Conservation (phyloP, 2,888 invertebrate species). For the Microdon myrmicae region DNA sequence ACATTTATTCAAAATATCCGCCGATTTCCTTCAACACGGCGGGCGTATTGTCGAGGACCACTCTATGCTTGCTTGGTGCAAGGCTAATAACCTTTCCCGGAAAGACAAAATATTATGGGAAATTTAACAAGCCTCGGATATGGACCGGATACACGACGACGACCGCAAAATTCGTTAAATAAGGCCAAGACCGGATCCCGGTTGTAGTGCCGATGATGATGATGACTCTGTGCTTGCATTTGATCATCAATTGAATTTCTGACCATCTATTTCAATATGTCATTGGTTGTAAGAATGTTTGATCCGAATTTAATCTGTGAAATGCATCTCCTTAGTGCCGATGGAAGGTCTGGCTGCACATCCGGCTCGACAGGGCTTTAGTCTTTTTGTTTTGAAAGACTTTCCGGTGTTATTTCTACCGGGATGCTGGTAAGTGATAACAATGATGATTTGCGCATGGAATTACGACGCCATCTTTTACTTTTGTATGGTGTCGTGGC, state of each 20-base stretch:
- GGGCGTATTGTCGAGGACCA: constrained; percentile 65
- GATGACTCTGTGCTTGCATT: constrained; percentile 47
- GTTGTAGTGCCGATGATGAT: no score
- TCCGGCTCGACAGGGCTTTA: constrained; percentile 23
- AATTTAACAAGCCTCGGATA: no score
- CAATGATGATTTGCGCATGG: constrained; percentile 59
- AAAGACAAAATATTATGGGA: no score
- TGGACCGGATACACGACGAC: no score
- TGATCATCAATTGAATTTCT: constrained; percentile 37
- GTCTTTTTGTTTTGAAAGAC: not conserved
- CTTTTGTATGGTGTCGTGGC: constrained; percentile 18
- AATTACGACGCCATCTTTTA: constrained; percentile 58
- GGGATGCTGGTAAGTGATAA: constrained; percentile 47
- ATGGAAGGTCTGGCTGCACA: constrained; percentile 20
- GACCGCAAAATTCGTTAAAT: no score
- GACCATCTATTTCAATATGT: constrained; percentile 57
- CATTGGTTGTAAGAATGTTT: constrained; percentile 56
- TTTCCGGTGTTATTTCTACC: constrained; percentile 16
- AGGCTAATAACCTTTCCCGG: no score
- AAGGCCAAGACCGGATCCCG: no score
- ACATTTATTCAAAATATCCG: constrained; percentile 57
- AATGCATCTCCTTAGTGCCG: constrained; percentile 54
- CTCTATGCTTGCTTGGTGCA: no score
- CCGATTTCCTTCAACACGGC: constrained; percentile 61
- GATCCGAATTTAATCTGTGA: constrained; percentile 55